Conservation (phyloP, 1,140 invertebrate species). For the Bombus polaris region DNA sequence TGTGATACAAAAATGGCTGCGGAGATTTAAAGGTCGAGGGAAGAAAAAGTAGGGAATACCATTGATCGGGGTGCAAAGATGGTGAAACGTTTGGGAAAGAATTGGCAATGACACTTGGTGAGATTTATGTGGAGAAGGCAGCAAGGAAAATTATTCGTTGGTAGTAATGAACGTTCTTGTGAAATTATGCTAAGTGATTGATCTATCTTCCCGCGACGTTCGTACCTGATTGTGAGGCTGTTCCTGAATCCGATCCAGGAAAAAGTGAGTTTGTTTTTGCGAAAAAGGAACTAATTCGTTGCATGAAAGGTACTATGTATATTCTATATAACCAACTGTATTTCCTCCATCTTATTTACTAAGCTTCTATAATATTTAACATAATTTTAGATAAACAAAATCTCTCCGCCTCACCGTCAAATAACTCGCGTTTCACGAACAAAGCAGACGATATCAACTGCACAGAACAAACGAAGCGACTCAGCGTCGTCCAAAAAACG, state of each 20-base stretch:
- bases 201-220: background rate
- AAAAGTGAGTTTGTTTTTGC: background rate
- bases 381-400: background rate
- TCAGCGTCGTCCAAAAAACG: background rate
- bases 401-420: background rate
- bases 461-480: background rate
- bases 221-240: background rate
- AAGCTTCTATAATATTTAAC: background rate
- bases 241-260: background rate
- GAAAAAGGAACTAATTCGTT: background rate
- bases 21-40: background rate
- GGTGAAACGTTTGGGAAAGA: background rate
- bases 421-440: too few species aligned
- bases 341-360: too few species aligned
- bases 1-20: background rate
- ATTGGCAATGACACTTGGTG: conserved; percentile 21
- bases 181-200: conserved; percentile 32
- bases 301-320: background rate
- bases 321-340: too few species aligned
- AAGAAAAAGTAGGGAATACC: background rate
- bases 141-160: conserved; percentile 6
- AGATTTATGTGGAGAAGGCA: conserved; percentile 13
- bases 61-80: background rate
- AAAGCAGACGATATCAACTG: background rate
- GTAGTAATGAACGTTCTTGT: conserved; percentile 37